These are phyloP conservation scores for Chalcosyrphus nemorum DNA, from an alignment of 2,888 invertebrate genomes.

Conservation along the genomic window DNA sequence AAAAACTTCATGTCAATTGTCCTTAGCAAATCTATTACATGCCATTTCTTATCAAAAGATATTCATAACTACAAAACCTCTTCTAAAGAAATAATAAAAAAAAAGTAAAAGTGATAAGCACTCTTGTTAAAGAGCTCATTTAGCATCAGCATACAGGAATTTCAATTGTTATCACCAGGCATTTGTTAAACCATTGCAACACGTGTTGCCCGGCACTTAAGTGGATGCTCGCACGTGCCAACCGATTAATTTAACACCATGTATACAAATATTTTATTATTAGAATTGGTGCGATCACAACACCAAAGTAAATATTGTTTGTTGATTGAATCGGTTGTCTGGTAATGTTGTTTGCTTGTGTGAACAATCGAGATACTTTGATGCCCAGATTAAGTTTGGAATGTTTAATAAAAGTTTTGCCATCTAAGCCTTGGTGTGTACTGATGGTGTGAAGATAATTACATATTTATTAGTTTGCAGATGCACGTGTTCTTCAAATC, in stretches of 20 bases:
- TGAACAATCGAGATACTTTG: constrained; percentile 56
- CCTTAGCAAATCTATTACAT: too few relatives aligned
- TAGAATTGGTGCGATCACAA: constrained; percentile 72
- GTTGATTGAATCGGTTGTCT: constrained; percentile 71
- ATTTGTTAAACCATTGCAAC: constrained; percentile 36
- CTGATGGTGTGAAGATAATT: constrained; percentile 55
- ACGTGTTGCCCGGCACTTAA: constrained; percentile 61
- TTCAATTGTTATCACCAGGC: constrained; percentile 25
- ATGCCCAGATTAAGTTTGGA: constrained; percentile 68
- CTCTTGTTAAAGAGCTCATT: constrained; percentile 17
- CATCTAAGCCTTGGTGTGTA: constrained; percentile 5
- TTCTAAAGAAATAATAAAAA: neutral
- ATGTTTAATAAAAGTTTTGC: constrained; percentile 68
- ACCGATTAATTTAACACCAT: constrained; percentile 72
- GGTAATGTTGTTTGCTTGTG: constrained; percentile 60
- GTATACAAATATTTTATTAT: constrained; percentile 72
- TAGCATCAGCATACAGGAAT: constrained; percentile 18
- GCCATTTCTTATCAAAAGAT: too few relatives aligned
- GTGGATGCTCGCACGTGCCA: constrained; percentile 69
- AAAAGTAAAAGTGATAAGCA: neutral
- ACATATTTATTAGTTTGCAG: constrained; percentile 3
- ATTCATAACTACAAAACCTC: too few relatives aligned
- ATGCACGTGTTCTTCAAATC: constrained; percentile 31
- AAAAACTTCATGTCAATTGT: too few relatives aligned
- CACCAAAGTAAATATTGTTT: constrained; percentile 71